These are phyloP conservation scores for Indicator indicator DNA, from an alignment of 2,113 vertebrate species.

Conservation along the genomic window DNA sequence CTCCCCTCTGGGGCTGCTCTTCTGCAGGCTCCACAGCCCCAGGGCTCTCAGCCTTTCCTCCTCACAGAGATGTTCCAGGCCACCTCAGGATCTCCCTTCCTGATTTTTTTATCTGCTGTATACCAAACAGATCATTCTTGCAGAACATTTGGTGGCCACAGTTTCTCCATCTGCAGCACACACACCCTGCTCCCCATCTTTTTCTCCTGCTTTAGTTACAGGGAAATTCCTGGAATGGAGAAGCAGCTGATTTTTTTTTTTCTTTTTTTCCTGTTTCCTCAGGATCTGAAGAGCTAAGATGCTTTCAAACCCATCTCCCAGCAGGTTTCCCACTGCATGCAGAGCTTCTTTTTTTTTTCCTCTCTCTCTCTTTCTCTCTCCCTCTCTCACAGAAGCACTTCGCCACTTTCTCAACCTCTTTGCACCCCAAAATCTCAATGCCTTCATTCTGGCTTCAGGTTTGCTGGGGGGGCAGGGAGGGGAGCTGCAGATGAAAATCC, in stretches of 20 bases:
- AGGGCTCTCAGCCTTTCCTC: too few relatives aligned
- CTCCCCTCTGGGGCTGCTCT: too few relatives aligned
- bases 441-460: slow-evolving; percentile 32
- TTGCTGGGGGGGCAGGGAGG: background rate
- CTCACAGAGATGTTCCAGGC: too few relatives aligned
- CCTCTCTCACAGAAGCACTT: slow-evolving; percentile 1
- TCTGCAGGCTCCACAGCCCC: too few relatives aligned
- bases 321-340: background rate
- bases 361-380: background rate
- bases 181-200: background rate
- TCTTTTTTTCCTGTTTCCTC: background rate
- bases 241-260: background rate
- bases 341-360: too few relatives aligned
- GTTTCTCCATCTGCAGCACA: background rate
- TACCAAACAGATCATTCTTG: background rate
- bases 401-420: slow-evolving; percentile 5
- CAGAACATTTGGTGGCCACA: background rate
- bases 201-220: accelerated
- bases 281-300: background rate
- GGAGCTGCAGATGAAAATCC: slow-evolving; percentile 56
- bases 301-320: background rate
- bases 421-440: background rate
- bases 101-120: background rate
- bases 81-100: too few relatives aligned
- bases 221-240: background rate